phyloP scores from a whole-genome alignment of 2,113 vertebrate species.

The Cheirogaleus medius region DNA sequence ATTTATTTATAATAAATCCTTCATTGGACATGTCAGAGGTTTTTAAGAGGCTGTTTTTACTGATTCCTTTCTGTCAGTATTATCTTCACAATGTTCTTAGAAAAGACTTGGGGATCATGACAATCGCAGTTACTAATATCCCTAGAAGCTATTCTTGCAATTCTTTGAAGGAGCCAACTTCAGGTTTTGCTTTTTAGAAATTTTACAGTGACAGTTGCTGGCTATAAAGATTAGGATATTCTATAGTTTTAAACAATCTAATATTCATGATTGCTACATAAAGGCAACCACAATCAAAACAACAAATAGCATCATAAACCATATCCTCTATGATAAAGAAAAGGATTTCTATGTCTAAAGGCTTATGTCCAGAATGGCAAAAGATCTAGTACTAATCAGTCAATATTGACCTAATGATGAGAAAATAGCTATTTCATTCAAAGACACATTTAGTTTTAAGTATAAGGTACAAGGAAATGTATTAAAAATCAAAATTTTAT shows the following conservation, averaged over 20 bases:
- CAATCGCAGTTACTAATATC: neutral
- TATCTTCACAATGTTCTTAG: neutral
- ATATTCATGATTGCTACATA: neutral
- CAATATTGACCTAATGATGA: neutral
- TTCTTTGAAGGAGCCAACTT: neutral
- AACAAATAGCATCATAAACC: neutral
- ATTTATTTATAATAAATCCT: no score
- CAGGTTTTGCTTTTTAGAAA: neutral
- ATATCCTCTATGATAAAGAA: neutral
- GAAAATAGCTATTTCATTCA: neutral
- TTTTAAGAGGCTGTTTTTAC: neutral
- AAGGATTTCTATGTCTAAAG: neutral
- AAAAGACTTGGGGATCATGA: neutral
- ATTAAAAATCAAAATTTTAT: neutral
- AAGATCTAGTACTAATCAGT: neutral
- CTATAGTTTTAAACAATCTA: neutral
- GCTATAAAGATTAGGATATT: neutral
- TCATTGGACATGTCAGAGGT: no score
- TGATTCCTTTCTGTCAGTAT: neutral
- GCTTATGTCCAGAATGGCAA: neutral
- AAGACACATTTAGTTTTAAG: neutral
- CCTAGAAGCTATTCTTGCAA: neutral
- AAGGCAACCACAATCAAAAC: neutral
- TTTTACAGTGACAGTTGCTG: slow-evolving; percentile 49
- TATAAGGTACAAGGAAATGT: neutral